Conservation (phyloP, 2,888 invertebrate species). For the Scaptomyza flava region DNA sequence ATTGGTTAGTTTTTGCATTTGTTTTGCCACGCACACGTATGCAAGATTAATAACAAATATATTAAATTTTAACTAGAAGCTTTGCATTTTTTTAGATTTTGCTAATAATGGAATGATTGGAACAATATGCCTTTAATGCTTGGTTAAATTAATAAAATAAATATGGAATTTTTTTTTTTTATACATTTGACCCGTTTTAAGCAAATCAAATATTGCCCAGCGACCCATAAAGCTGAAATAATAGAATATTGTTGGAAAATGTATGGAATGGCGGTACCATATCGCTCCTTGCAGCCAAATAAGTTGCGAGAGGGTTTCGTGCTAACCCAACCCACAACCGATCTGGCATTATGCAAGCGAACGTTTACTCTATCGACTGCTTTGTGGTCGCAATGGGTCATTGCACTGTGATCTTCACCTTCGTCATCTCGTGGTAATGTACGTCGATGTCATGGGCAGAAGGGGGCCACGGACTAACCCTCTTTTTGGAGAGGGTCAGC, state of each 20-base stretch:
- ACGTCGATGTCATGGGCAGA: conserved; percentile 76
- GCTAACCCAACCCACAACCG: not conserved
- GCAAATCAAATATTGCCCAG: not conserved
- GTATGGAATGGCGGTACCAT: conserved; percentile 8
- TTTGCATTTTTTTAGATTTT: too few species aligned
- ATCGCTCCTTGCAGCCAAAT: conserved; percentile 7
- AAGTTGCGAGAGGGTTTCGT: not conserved
- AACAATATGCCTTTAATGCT: too few species aligned
- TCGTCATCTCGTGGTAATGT: conserved; percentile 64
- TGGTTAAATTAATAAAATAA: too few species aligned
- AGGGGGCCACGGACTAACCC: conserved; percentile 14
- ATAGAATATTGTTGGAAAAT: not conserved
- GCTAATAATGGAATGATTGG: too few species aligned
- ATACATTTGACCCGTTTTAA: not conserved
- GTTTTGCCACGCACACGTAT: not conserved
- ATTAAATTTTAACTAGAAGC: too few species aligned
- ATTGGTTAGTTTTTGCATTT: not conserved
- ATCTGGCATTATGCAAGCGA: conserved; percentile 6
- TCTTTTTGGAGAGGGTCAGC: not conserved
- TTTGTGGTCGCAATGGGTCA: conserved; percentile 75
- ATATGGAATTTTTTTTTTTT: not conserved
- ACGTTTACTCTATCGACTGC: conserved; percentile 42
- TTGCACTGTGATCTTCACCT: conserved; percentile 81
- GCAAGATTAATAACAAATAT: too few species aligned
- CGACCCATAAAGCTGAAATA: not conserved